phyloP scores from a whole-genome alignment of 2,888 invertebrate genomes.

The Spilosoma lubricipeda region DNA sequence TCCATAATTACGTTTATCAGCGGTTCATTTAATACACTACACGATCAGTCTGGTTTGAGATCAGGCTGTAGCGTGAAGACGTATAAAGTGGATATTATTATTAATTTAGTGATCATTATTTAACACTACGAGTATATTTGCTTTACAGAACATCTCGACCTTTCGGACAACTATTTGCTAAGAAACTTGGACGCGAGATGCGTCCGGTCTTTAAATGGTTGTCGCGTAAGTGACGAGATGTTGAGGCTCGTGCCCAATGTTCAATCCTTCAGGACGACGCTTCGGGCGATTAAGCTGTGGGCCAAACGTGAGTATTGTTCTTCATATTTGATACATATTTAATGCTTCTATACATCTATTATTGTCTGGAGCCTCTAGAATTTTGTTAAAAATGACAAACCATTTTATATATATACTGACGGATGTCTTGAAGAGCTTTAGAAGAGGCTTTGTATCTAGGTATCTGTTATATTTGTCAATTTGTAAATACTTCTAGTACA shows the following conservation, averaged over 20 bases:
- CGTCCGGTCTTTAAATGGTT: not conserved
- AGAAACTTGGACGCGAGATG: slow-evolving; percentile 4
- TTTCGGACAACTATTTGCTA: not conserved
- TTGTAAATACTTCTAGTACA: no score
- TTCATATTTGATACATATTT: not conserved
- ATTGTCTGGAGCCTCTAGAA: no score
- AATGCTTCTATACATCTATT: no score
- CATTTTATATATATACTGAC: no score
- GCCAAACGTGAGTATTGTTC: not conserved
- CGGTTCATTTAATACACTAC: no score
- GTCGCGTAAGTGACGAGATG: not conserved
- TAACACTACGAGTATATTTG: not conserved
- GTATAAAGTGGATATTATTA: not conserved
- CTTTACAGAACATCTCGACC: not conserved
- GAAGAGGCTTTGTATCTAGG: no score
- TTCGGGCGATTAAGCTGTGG: not conserved
- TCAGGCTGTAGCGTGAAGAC: no score
- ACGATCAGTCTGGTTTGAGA: no score
- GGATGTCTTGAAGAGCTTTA: no score
- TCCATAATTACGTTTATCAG: no score
- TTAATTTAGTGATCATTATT: not conserved
- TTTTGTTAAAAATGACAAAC: no score
- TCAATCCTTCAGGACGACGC: not conserved
- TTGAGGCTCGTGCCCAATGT: not conserved
- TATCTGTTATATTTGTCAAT: no score